These are phyloP conservation scores for Thunnus thynnus DNA, from an alignment of 2,113 vertebrate species.

Conservation along the genomic window DNA sequence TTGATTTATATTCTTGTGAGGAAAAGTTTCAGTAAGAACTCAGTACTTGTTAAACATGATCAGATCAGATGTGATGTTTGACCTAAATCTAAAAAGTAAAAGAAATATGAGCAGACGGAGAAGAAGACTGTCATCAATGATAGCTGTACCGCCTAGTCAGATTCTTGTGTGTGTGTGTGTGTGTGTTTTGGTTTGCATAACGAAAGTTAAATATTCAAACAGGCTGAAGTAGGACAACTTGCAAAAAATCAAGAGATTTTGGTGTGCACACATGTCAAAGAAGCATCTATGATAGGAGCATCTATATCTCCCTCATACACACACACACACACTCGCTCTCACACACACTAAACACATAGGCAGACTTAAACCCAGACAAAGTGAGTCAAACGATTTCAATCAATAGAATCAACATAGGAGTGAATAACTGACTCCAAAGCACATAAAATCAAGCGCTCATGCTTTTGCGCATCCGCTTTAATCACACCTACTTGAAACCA, in stretches of 20 bases:
- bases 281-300: background rate
- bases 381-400: background rate
- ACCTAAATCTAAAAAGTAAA: background rate
- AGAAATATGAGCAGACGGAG: background rate
- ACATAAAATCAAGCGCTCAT: background rate
- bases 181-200: background rate
- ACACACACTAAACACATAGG: background rate
- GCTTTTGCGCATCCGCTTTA: background rate
- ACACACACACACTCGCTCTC: background rate
- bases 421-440: slow-evolving; percentile 3
- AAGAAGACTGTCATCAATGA: background rate
- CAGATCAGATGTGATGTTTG: slow-evolving; percentile 9
- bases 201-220: slow-evolving; percentile 21
- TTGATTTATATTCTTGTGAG: background rate
- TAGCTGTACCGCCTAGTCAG: too few relatives aligned
- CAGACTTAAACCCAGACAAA: background rate
- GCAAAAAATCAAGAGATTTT: slow-evolving; percentile 4
- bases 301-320: background rate
- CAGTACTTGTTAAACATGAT: background rate
- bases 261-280: background rate
- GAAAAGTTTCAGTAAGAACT: slow-evolving; percentile 19
- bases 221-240: slow-evolving; percentile 22
- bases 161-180: too few relatives aligned
- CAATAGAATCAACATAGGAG: background rate
- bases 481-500: slow-evolving; percentile 53